Conservation (phyloP, 2,113 vertebrate genomes). For the Leptobrachium ailaonicum region DNA sequence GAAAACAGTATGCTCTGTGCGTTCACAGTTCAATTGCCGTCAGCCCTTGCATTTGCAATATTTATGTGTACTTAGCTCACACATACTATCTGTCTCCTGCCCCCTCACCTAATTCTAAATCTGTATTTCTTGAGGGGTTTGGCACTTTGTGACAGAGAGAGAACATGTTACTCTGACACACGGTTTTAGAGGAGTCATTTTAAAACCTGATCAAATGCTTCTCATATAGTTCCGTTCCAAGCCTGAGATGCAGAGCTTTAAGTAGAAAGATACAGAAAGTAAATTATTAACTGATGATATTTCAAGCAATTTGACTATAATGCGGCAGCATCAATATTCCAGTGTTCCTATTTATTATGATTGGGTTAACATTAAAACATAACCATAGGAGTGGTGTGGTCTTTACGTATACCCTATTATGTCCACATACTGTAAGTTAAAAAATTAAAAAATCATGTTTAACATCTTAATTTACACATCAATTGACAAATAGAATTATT, state of each 20-base stretch:
- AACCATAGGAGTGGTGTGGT: too few species aligned
- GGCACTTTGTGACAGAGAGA: conserved; percentile 17
- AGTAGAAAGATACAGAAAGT: not conserved
- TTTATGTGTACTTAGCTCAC: conserved; percentile 1
- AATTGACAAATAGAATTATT: too few species aligned
- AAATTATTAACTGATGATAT: not conserved
- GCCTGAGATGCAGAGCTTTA: not conserved
- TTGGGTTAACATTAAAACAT: too few species aligned
- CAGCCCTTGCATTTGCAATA: too few species aligned
- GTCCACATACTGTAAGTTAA: too few species aligned
- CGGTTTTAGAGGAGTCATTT: conserved; percentile 6
- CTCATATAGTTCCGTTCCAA: not conserved
- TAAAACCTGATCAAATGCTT: not conserved
- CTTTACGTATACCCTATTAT: too few species aligned
- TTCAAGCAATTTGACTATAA: not conserved
- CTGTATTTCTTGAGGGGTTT: conserved; percentile 33
- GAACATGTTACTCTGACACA: conserved; percentile 18
- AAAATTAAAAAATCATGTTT: too few species aligned
- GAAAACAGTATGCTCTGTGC: too few species aligned
- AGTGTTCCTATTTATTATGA: too few species aligned
- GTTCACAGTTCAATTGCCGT: too few species aligned
- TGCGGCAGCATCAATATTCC: not conserved
- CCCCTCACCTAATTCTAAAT: conserved; percentile 4
- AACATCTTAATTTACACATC: too few species aligned
- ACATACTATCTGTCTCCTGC: not conserved